Percentiles rank a stretch among this genome's conserved stretches.
These are phyloP conservation scores for Athalia circularis DNA, from an alignment of 2,888 invertebrate species.

Conservation along the genomic window DNA sequence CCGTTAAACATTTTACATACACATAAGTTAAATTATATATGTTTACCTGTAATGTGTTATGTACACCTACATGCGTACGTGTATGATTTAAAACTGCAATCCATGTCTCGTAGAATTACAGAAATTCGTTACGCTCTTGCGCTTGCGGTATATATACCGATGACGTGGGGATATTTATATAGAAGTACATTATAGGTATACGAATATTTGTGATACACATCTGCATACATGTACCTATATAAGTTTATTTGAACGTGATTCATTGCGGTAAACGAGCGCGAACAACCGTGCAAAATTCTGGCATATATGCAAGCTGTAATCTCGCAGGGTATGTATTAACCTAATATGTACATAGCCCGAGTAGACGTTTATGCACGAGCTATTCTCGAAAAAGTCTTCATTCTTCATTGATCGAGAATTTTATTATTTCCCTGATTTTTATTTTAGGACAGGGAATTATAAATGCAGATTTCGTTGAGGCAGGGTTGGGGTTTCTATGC, in stretches of 20 bases:
- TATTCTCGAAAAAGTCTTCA: background rate
- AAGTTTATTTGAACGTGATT: too few relatives aligned
- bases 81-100: conserved; percentile 11
- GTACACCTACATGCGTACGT: background rate
- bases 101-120: conserved; percentile 6
- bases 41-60: background rate
- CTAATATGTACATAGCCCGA: background rate
- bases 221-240: too few relatives aligned
- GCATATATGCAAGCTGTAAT: background rate
- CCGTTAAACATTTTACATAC: background rate
- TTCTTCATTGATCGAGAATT: background rate
- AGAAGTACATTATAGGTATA: too few relatives aligned
- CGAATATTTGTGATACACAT: too few relatives aligned
- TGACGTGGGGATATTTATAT: too few relatives aligned
- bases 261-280: conserved; percentile 14
- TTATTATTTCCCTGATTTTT: background rate
- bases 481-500: conserved; percentile 88
- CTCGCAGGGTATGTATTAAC: background rate
- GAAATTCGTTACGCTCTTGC: conserved; percentile 11
- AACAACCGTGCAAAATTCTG: conserved; percentile 1
- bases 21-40: too few relatives aligned
- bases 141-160: background rate
- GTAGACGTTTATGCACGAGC: background rate
- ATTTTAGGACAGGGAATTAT: background rate
- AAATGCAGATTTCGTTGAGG: conserved; percentile 75